Conservation (phyloP, 2,797 vertebrate species). For the Enteromius fasciolatus region DNA sequence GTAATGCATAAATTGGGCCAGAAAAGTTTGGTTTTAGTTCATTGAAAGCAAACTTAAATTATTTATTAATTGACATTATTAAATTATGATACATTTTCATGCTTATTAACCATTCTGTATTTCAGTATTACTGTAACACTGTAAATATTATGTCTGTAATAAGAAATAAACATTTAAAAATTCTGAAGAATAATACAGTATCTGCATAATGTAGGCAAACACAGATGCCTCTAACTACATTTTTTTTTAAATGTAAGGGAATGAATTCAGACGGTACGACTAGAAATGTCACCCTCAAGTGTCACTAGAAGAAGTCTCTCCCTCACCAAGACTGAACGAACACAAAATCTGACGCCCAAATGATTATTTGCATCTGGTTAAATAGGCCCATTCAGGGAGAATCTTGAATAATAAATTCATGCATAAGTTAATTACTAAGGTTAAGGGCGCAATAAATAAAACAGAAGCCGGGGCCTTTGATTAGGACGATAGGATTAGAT, state of each 20-base stretch:
- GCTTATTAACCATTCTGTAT: not conserved
- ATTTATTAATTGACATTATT: too few species aligned
- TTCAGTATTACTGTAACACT: not conserved
- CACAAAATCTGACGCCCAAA: conserved; percentile 54
- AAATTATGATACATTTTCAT: not conserved
- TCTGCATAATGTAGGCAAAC: conserved; percentile 17
- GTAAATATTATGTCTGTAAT: not conserved
- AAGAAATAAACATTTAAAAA: not conserved
- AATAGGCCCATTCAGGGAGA: conserved; percentile 61
- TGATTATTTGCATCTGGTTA: conserved; percentile 65
- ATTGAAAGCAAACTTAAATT: not conserved
- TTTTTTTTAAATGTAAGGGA: conserved; percentile 13
- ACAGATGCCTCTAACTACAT: not conserved
- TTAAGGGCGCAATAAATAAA: conserved; percentile 70
- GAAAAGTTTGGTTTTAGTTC: not conserved
- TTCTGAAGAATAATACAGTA: not conserved
- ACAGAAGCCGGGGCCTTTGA: conserved; percentile 62
- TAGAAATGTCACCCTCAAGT: conserved; percentile 20
- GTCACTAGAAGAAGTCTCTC: conserved; percentile 19
- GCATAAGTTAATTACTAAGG: conserved; percentile 68
- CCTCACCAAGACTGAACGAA: conserved; percentile 37
- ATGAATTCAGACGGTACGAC: not conserved
- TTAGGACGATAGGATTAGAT: conserved; percentile 66
- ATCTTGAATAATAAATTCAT: conserved; percentile 65
- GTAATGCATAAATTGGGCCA: not conserved